Evolutionary conservation across 2,888 invertebrate species (phyloP), one percentile per base, ranked within the genome.

Genomic region (Chrysodeixis includens): DNA sequence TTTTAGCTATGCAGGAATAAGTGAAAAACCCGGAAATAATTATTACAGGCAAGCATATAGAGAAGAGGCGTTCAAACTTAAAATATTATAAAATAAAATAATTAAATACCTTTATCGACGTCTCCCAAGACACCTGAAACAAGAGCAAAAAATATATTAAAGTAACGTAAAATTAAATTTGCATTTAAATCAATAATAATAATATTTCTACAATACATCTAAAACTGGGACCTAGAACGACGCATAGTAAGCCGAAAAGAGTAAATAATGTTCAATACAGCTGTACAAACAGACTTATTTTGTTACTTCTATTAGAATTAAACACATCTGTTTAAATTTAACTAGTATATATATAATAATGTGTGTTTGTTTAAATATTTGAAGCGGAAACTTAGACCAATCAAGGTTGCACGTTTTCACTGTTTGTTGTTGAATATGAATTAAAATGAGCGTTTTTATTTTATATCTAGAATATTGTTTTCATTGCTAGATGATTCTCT

Each of bases 261-360:
- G 22, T 57, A 55, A 67, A 51, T 49, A 26, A 44, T 51, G 32
- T 56, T 8, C 18, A n/a, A 12, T 9, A 14, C 74, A 74, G 7
- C 73, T 74, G 74, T 56, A 49, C 64, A 80, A 69, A 83, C 20
- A 22, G 8, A 62, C 63, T 72, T 76, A 78, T 76, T 71, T 65
- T 70, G 69, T 77, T 70, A 65, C 35, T 59, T 56, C 83, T 83
- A 82, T 78, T 85, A 85, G 85, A 85, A 80, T 74, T 58, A 59
- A 49, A 56, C 67, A 54, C 83, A 83, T 59, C 85, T 85, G 85
- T 79, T 71, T 77, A 71, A 79, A 85, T 78, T 85, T 77, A 83
- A 79, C 81, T 72, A 7, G 56, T 35, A 49, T 44, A 5, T 55
- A 9, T 54, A 56, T 49, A n/a, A 40, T 40, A 5, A 30, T 51